Evolutionary conservation across 2,888 invertebrate genomes (phyloP).

Genomic region (Allolobophora icterica): DNA sequence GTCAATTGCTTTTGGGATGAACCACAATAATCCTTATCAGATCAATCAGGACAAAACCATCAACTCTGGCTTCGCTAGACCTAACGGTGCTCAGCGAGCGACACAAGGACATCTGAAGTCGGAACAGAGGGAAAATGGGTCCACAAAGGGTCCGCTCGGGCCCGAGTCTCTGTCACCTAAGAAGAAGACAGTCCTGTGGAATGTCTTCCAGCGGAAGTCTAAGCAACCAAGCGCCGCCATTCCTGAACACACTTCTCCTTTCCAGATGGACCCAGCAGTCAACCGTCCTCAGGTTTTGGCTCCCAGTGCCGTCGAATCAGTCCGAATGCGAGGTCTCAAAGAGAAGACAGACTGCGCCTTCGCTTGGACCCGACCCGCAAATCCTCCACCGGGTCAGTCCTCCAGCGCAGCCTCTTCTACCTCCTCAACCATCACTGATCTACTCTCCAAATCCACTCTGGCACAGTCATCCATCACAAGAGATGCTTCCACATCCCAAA

Average conservation of each 20-base stretch:
- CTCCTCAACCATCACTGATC: neutral
- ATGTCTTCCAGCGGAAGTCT: neutral
- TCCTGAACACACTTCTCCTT: neutral
- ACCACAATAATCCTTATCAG: neutral
- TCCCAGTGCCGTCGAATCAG: conserved; percentile 6
- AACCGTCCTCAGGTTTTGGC: conserved; percentile 8
- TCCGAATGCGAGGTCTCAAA: neutral
- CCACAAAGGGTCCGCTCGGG: neutral
- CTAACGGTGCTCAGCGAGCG: neutral
- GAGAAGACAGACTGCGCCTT: conserved; percentile 19
- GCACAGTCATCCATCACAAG: neutral
- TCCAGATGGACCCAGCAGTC: neutral
- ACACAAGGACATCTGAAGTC: neutral
- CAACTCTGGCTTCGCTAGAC: too few species aligned
- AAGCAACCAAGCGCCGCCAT: neutral
- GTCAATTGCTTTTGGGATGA: neutral
- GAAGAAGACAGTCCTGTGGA: neutral
- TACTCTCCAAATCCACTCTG: conserved; percentile 9
- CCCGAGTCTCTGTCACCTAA: neutral
- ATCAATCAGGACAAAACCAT: neutral
- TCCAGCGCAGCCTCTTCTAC: neutral
- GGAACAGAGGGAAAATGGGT: neutral
- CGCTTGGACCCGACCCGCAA: neutral
- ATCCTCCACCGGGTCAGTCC: neutral
- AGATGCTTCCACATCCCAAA: neutral